Percentiles rank a stretch among this genome's conserved stretches.
Evolutionary conservation across 2,797 vertebrate genomes (phyloP).

Genomic region (Tinamus major): DNA sequence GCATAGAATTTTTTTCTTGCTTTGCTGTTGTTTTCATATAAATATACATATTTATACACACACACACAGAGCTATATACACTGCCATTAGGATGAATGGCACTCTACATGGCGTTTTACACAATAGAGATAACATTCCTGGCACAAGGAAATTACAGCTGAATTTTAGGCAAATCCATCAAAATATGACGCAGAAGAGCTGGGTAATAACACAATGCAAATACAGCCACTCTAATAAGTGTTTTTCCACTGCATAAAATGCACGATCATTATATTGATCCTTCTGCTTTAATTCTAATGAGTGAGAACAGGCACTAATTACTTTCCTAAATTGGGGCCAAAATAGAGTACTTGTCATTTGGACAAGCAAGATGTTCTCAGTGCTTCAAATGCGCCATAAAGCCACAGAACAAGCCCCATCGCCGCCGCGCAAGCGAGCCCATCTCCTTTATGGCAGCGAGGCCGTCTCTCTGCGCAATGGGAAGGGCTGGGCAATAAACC

Average conservation of each 20-base stretch:
- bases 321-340: constrained; percentile 59
- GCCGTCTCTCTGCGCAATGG: constrained; percentile 21
- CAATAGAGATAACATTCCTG: constrained; percentile 10
- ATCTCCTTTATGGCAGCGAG: constrained; percentile 63
- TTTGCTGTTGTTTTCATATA: neutral
- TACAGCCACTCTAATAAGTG: constrained; percentile 27
- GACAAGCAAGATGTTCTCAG: constrained; percentile 31
- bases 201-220: constrained; percentile 55
- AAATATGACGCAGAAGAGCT: constrained; percentile 55
- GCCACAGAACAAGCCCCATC: constrained; percentile 42
- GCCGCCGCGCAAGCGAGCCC: neutral
- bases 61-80: neutral
- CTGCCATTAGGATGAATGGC: constrained; percentile 20
- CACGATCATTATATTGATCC: constrained; percentile 61
- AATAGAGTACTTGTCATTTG: constrained; percentile 61
- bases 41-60: neutral
- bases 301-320: constrained; percentile 64
- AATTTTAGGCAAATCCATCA: constrained; percentile 63
- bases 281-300: constrained; percentile 65
- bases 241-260: constrained; percentile 65
- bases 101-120: constrained; percentile 19
- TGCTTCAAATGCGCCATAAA: constrained; percentile 67
- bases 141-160: constrained; percentile 55
- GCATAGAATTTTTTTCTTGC: neutral
- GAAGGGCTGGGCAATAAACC: constrained; percentile 60